phyloP scores from a whole-genome alignment of 1,140 invertebrate genomes.

The Heterodera carotae region DNA sequence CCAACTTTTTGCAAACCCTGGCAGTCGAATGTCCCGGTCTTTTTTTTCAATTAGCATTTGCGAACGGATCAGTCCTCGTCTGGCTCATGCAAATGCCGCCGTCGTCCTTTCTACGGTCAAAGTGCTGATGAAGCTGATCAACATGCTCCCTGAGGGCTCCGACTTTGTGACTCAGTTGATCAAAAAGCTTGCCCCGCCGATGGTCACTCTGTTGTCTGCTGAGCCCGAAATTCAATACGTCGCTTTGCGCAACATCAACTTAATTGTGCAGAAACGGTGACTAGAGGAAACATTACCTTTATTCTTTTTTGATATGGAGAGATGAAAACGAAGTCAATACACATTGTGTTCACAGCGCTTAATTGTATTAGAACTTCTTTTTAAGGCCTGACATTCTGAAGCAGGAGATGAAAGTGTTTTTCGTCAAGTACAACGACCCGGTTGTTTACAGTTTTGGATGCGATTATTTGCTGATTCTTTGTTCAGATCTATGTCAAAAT shows the following conservation, averaged over 20 bases:
- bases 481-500: constrained; percentile 77
- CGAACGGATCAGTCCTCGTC: constrained; percentile 91
- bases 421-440: constrained; percentile 99
- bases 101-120: constrained; percentile 99
- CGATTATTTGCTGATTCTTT: neutral
- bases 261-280: constrained; percentile 91
- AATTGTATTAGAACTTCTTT: too few species aligned
- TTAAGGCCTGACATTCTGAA: constrained; percentile 95
- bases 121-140: constrained; percentile 93
- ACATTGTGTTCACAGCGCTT: constrained; percentile 35
- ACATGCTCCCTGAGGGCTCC: constrained; percentile 86
- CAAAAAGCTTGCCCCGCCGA: constrained; percentile 95
- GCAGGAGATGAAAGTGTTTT: constrained; percentile 99
- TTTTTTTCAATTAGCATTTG: constrained; percentile 79
- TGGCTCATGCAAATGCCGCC: constrained; percentile 98
- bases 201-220: constrained; percentile 93
- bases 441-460: constrained; percentile 75
- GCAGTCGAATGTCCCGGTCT: too few species aligned
- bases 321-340: too few species aligned
- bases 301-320: constrained; percentile 4
- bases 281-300: neutral
- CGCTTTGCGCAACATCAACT: constrained; percentile 94
- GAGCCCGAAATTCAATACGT: constrained; percentile 99
- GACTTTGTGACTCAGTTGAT: constrained; percentile 91
- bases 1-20: too few species aligned